Conservation (phyloP, 2,113 vertebrate genomes). For the Corynorhinus townsendii region DNA sequence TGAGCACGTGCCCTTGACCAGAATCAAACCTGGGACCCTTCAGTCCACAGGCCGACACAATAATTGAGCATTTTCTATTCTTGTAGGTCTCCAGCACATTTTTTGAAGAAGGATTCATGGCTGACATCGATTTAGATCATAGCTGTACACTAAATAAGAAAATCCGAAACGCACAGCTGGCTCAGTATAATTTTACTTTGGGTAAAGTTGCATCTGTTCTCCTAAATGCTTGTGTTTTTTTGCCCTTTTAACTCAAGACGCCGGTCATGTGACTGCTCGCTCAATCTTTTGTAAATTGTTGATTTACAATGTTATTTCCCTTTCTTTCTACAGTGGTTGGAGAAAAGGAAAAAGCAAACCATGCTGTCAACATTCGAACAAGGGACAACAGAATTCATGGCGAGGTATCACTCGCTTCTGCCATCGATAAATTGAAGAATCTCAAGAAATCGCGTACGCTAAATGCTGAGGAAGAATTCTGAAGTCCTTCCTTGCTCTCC, state of each 20-base stretch:
- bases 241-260: background rate
- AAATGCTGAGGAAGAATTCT: constrained; percentile 92
- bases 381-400: constrained; percentile 96
- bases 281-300: background rate
- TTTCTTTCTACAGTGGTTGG: constrained; percentile 90
- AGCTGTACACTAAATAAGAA: constrained; percentile 94
- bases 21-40: no score
- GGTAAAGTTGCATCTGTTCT: constrained; percentile 76
- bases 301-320: background rate
- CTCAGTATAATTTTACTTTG: constrained; percentile 96
- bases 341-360: constrained; percentile 91
- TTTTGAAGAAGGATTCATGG: constrained; percentile 92
- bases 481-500: constrained; percentile 52
- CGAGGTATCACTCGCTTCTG: constrained; percentile 84
- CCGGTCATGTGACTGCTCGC: no score
- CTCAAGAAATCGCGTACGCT: constrained; percentile 83
- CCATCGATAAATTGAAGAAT: constrained; percentile 86
- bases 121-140: constrained; percentile 92
- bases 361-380: constrained; percentile 90
- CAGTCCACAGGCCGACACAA: background rate
- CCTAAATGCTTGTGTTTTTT: background rate
- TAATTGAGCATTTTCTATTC: background rate
- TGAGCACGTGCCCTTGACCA: no score
- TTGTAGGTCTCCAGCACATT: constrained; percentile 88
- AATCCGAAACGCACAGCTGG: constrained; percentile 93